Conservation (phyloP, 2,113 vertebrate species). For the Ploceus nigricollis region DNA sequence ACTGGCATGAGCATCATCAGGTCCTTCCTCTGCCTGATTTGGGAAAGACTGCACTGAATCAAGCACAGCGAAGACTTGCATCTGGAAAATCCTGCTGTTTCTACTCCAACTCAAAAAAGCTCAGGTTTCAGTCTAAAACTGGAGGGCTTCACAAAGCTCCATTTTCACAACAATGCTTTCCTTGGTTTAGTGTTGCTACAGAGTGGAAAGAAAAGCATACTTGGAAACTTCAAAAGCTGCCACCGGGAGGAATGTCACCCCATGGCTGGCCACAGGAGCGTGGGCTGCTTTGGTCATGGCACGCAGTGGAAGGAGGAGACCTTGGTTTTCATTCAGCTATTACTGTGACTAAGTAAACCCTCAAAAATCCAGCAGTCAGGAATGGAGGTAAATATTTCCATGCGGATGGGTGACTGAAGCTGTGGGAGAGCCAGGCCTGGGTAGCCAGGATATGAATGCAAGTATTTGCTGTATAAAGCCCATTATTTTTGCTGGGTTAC, state of each 20-base stretch:
- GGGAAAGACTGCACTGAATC: background rate
- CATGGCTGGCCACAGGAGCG: background rate
- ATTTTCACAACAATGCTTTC: constrained; percentile 49
- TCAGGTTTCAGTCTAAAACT: background rate
- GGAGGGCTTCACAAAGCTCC: background rate
- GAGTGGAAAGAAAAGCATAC: constrained; percentile 23
- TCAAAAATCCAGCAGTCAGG: background rate
- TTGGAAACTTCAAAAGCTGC: constrained; percentile 26
- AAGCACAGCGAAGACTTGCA: background rate
- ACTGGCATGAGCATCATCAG: background rate
- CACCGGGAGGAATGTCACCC: background rate
- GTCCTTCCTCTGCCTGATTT: background rate
- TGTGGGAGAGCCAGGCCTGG: background rate
- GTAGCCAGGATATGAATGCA: background rate
- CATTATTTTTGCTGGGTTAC: background rate
- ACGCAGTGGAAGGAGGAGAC: background rate
- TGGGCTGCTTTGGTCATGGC: background rate
- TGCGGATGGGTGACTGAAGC: background rate
- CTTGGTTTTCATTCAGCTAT: background rate
- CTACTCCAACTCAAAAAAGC: background rate
- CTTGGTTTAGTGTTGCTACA: background rate
- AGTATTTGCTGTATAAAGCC: background rate
- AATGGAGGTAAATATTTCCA: background rate
- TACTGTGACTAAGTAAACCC: background rate
- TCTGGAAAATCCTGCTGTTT: background rate